phyloP scores from a whole-genome alignment of 2,113 vertebrate genomes.

The Cathartes aura region DNA sequence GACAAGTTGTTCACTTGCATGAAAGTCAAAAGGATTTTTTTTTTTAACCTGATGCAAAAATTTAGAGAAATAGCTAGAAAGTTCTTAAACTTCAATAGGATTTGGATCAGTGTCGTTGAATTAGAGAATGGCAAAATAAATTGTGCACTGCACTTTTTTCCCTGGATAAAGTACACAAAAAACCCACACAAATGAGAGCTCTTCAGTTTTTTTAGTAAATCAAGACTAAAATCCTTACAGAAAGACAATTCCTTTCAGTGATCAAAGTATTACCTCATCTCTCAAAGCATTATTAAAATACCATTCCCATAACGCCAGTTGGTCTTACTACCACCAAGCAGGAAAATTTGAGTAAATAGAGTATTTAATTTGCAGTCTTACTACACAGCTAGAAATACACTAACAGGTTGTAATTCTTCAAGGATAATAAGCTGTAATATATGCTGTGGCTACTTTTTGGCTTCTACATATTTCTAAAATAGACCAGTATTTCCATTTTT shows the following conservation, averaged over 20 bases:
- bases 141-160: neutral
- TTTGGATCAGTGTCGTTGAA: neutral
- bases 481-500: constrained; percentile 2
- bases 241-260: neutral
- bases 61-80: neutral
- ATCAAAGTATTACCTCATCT: constrained; percentile 6
- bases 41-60: neutral
- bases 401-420: neutral
- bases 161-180: neutral
- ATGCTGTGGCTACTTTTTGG: neutral
- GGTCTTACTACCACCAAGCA: neutral
- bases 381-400: neutral
- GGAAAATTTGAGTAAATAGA: neutral
- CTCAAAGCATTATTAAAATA: constrained; percentile 27
- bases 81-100: neutral
- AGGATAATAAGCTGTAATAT: neutral
- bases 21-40: neutral
- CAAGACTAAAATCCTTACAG: neutral
- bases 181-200: neutral
- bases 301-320: neutral
- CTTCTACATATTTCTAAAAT: neutral
- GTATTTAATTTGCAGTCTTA: neutral
- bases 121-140: neutral
- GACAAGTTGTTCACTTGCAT: neutral
- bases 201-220: neutral